Conservation (phyloP, 1,140 invertebrate species). For the Bombus fervidus region DNA sequence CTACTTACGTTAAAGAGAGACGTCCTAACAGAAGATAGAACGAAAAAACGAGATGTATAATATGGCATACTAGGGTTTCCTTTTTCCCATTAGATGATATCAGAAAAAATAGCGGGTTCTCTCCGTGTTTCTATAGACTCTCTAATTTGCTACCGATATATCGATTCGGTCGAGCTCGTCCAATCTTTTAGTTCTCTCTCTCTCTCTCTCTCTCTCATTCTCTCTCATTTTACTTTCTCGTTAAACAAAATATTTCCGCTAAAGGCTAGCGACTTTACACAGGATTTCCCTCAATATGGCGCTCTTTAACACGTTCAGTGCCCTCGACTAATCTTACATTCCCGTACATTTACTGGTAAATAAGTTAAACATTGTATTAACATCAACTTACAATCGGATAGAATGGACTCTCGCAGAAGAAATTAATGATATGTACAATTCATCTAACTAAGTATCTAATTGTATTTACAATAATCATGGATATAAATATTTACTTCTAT, state of each 20-base stretch:
- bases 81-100: background rate
- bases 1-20: constrained; percentile 20
- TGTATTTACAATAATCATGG: constrained; percentile 12
- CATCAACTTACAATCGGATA: background rate
- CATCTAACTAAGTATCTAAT: constrained; percentile 23
- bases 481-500: background rate
- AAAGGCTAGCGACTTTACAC: constrained; percentile 36
- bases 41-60: constrained; percentile 27
- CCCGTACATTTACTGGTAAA: background rate
- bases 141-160: constrained; percentile 23
- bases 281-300: background rate
- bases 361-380: background rate
- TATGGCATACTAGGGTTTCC: background rate
- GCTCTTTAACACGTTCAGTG: constrained; percentile 19
- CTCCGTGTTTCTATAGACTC: constrained; percentile 15
- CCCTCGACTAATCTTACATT: background rate
- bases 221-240: constrained; percentile 16
- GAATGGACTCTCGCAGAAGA: background rate
- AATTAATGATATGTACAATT: constrained; percentile 34
- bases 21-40: constrained; percentile 22
- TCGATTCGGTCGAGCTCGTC: constrained; percentile 1
- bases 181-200: background rate
- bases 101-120: constrained; percentile 36
- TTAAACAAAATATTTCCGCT: constrained; percentile 53
- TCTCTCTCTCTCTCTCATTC: background rate